Evolutionary conservation across 2,113 vertebrate species (phyloP), one percentile per base, ranked within the genome.

Genomic region (Microtus richardsoni): DNA sequence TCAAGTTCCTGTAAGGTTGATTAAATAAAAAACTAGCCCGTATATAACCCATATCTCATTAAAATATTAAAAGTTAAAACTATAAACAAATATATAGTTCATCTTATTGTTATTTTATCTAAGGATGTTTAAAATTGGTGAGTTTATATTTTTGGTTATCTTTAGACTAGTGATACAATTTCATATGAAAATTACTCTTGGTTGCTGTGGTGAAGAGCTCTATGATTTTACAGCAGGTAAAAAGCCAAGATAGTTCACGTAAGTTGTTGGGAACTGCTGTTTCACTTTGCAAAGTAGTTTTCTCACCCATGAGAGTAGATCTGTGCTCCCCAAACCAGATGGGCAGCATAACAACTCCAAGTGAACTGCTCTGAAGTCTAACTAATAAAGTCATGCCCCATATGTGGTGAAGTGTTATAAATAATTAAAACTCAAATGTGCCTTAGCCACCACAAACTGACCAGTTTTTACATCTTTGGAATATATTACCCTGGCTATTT

Each of bases 401-500:
- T 88, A 93, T 93, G 94, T 44, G 1, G 68, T 97, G 88, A 96
- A 95, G 89, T 96, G 66, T 91, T 93, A 93, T 97, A 97, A 97
- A 96, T 97, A 97, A 97, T 96, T 98, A 97, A 95, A 97, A 86
- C 84, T 96, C 94, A 95, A 96, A 96, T 97, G 89, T 96, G 96
- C 90, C 94, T 96, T 96, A 93, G 85, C 95, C 97, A 97, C 97
- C 94, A 97, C 80, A 97, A 95, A 97, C 90, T 94, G 89, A 96
- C 96, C 95, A 78, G 66, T 93, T 97, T 96, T 94, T 96, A 86
- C 94, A 95, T 93, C 93, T 96, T 97, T 95, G 80, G 79, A 96
- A 97, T 97, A 97, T 39, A 97, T 97, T 96, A 95, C 82, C 91
- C 93, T 90, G 93, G 70, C 89, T 90, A 22, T 39, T 96, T 96